Evolutionary conservation across 2,113 vertebrate genomes (phyloP).

Genomic region (Dasyornis broadbenti): DNA sequence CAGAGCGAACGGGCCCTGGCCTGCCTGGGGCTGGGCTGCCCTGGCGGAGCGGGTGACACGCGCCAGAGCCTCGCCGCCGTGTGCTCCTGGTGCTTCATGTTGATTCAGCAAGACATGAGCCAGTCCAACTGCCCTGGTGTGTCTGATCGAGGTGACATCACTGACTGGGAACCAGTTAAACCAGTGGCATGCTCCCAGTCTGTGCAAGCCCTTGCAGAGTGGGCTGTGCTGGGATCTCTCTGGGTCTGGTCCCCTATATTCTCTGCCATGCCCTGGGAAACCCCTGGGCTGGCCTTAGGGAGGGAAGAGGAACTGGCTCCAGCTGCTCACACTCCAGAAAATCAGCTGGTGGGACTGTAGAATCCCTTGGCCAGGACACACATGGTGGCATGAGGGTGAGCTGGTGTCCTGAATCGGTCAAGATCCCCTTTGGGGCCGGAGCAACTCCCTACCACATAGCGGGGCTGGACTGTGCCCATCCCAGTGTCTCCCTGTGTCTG

Average conservation of each 20-base stretch:
- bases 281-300: fast-evolving
- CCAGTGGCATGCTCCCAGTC: neutral
- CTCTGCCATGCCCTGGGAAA: neutral
- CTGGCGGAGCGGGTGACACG: neutral
- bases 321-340: neutral
- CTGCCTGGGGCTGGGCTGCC: slow-evolving; percentile 4
- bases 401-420: fast-evolving
- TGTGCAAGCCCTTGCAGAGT: neutral
- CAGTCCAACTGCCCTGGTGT: neutral
- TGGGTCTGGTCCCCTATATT: neutral
- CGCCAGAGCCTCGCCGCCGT: neutral
- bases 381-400: fast-evolving
- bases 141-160: slow-evolving; percentile 24
- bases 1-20: neutral
- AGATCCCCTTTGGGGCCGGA: neutral
- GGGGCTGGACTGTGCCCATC: fast-evolving
- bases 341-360: neutral
- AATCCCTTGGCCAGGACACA: fast-evolving
- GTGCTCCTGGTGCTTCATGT: neutral
- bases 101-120: slow-evolving; percentile 44
- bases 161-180: neutral
- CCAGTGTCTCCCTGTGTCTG: neutral
- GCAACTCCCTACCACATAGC: fast-evolving
- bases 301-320: neutral
- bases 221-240: neutral